phyloP scores from a whole-genome alignment of 1,140 invertebrate genomes.

The Sycobia sp. region DNA sequence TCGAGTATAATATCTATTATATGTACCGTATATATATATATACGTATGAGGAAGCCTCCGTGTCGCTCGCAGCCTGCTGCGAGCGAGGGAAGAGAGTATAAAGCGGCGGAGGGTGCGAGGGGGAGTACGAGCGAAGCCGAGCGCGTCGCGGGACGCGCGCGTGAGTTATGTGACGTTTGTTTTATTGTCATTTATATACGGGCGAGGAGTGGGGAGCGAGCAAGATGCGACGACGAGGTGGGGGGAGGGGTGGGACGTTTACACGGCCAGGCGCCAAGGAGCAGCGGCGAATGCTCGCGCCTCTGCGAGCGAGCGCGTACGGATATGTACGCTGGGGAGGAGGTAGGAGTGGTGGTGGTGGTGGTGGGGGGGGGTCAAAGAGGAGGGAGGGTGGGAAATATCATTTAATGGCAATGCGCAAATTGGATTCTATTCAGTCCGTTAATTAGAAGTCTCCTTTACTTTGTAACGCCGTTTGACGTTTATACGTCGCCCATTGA shows the following conservation, averaged over 20 bases:
- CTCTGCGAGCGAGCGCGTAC: too few species aligned
- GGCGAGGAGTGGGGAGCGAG: neutral
- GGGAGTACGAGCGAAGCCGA: neutral
- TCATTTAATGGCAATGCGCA: slow-evolving; percentile 35
- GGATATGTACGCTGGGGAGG: too few species aligned
- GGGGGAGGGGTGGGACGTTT: neutral
- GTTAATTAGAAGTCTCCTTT: slow-evolving; percentile 33
- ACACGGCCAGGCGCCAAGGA: too few species aligned
- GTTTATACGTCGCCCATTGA: slow-evolving; percentile 17
- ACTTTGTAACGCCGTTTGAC: slow-evolving; percentile 30
- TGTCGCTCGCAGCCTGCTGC: too few species aligned
- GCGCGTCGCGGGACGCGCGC: neutral
- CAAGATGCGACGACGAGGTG: neutral
- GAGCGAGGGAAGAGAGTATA: too few species aligned
- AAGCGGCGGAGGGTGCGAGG: neutral
- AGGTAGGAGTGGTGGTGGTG: too few species aligned
- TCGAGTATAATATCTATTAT: too few species aligned
- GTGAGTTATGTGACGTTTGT: slow-evolving; percentile 31
- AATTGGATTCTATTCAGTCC: slow-evolving; percentile 36
- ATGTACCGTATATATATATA: too few species aligned
- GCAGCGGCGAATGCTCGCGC: too few species aligned
- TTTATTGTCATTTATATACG: slow-evolving; percentile 32
- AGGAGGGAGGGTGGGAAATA: neutral
- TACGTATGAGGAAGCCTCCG: too few species aligned
- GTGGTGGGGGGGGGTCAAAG: too few species aligned